These are phyloP conservation scores for Limnephilus rhombicus DNA, from an alignment of 2,888 invertebrate genomes.

Conservation along the genomic window DNA sequence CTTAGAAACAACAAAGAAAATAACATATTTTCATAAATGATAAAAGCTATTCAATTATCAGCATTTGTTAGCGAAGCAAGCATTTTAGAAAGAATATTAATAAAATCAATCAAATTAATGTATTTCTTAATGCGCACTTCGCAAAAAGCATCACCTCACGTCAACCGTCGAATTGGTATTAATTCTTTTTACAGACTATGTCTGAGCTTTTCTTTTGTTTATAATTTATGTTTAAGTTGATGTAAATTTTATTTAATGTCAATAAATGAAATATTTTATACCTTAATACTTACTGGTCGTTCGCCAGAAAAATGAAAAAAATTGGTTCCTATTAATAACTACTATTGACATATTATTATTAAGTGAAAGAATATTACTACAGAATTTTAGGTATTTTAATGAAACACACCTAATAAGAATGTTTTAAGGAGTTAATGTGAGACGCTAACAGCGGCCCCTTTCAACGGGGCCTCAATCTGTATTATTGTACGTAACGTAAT, in stretches of 20 bases:
- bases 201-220: conserved; percentile 10
- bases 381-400: conserved; percentile 67
- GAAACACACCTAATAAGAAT: conserved; percentile 65
- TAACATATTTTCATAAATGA: neutral
- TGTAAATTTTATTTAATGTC: conserved; percentile 60
- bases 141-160: neutral
- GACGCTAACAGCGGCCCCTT: conserved; percentile 54
- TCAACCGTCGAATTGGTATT: conserved; percentile 13
- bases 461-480: conserved; percentile 59
- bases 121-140: neutral
- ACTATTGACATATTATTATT: conserved; percentile 66
- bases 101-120: neutral
- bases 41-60: neutral
- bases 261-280: conserved; percentile 65
- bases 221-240: conserved; percentile 54
- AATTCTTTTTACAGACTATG: neutral
- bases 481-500: conserved; percentile 66
- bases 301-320: conserved; percentile 67
- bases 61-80: neutral
- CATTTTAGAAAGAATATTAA: neutral
- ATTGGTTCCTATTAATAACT: conserved; percentile 67
- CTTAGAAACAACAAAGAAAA: neutral
- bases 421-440: conserved; percentile 66
- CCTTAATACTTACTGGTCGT: conserved; percentile 66
- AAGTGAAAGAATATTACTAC: conserved; percentile 66